A percentile compares a stretch with the other conserved stretches of the same genome.
Evolutionary conservation across 2,888 invertebrate species (phyloP).

Genomic region (Tetramorium bicarinatum): DNA sequence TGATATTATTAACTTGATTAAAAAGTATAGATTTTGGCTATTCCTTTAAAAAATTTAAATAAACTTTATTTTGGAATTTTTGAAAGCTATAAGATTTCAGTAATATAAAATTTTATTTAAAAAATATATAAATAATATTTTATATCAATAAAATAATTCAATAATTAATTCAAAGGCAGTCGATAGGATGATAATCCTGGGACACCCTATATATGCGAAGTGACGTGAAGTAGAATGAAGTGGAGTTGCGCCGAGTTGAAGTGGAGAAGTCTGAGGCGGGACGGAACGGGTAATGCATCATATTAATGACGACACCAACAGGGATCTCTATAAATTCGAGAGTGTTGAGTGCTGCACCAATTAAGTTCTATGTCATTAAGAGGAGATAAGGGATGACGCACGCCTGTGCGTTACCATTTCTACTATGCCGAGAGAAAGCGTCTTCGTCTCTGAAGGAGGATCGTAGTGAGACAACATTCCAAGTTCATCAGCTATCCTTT

Average conservation of each 20-base stretch:
- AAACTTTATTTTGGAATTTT: neutral
- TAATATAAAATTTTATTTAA: neutral
- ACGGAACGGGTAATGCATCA: slow-evolving; percentile 75
- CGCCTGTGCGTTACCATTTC: slow-evolving; percentile 61
- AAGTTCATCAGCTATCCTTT: slow-evolving; percentile 45
- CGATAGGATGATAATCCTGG: neutral
- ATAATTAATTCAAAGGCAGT: neutral
- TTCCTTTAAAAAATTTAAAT: neutral
- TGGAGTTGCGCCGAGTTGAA: slow-evolving; percentile 64
- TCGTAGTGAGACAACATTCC: slow-evolving; percentile 41
- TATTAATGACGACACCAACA: slow-evolving; percentile 76
- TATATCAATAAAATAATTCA: neutral
- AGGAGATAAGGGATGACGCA: slow-evolving; percentile 61
- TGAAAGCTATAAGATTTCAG: neutral
- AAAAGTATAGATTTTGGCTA: neutral
- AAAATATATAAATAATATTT: neutral
- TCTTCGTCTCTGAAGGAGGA: slow-evolving; percentile 51
- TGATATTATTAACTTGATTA: neutral
- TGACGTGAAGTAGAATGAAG: slow-evolving; percentile 59
- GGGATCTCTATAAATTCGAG: slow-evolving; percentile 74
- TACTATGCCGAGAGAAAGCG: slow-evolving; percentile 24
- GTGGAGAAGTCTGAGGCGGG: slow-evolving; percentile 72
- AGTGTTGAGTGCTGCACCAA: slow-evolving; percentile 76
- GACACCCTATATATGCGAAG: slow-evolving; percentile 39
- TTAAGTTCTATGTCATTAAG: slow-evolving; percentile 77